Conservation (phyloP, 2,888 invertebrate genomes). For the Ophioninae sp. region DNA sequence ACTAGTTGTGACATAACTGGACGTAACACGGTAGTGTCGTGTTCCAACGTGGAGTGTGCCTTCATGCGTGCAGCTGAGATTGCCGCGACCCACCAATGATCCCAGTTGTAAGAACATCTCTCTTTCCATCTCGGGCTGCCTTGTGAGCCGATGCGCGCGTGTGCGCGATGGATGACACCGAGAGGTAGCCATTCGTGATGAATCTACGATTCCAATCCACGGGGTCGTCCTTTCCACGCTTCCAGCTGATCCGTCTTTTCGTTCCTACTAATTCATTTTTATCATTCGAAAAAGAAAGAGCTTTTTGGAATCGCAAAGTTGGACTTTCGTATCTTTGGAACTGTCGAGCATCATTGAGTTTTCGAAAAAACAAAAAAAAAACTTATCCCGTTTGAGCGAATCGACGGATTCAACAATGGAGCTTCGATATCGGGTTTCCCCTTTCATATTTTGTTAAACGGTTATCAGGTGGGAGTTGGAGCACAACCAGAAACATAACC, state of each 20-base stretch:
- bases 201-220: conserved; percentile 31
- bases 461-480: conserved; percentile 43
- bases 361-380: too few species aligned
- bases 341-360: too few species aligned
- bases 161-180: conserved; percentile 9
- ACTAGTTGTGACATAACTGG: conserved; percentile 69
- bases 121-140: conserved; percentile 12
- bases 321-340: too few species aligned
- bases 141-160: background rate
- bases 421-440: conserved; percentile 23
- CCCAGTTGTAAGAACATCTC: conserved; percentile 39
- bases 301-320: background rate
- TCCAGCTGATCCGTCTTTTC: conserved; percentile 24
- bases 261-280: conserved; percentile 37
- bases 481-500: conserved; percentile 26
- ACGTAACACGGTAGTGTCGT: conserved; percentile 65
- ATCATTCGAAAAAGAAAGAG: conserved; percentile 16
- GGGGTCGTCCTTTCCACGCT: conserved; percentile 46
- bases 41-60: conserved; percentile 58
- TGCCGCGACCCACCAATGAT: conserved; percentile 54
- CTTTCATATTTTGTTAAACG: conserved; percentile 19
- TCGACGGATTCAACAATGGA: background rate
- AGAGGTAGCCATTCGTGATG: conserved; percentile 35
- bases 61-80: conserved; percentile 62
- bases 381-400: too few species aligned